Percentiles rank a stretch among this genome's conserved stretches.
Conservation (phyloP, 2,113 vertebrate species). For the Patagioenas fasciata region DNA sequence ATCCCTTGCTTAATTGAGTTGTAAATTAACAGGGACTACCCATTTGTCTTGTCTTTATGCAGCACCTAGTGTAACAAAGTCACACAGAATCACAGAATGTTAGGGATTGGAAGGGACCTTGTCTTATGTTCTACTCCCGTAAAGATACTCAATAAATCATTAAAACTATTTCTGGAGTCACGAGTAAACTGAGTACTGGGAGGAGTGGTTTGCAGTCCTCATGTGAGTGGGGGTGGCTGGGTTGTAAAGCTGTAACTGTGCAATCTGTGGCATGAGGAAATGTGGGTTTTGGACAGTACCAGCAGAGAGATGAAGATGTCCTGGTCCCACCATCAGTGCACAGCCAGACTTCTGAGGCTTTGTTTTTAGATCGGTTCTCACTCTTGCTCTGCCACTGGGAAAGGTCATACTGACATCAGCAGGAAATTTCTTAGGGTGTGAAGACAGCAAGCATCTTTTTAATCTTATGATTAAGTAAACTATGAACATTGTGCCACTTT, state of each 20-base stretch:
- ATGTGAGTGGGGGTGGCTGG: not conserved
- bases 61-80: not conserved
- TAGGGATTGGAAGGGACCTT: not conserved
- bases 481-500: not conserved
- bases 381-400: not conserved
- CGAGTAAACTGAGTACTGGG: not conserved
- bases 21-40: not conserved
- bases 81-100: too few species aligned
- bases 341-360: not conserved
- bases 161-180: not conserved
- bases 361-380: not conserved
- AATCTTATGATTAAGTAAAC: not conserved
- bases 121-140: not conserved
- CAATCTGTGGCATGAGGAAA: not conserved
- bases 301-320: not conserved
- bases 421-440: not conserved
- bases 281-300: not conserved
- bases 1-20: not conserved
- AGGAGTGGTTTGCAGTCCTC: not conserved
- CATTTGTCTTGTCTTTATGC: not conserved
- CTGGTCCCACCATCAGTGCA: not conserved
- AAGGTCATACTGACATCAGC: not conserved
- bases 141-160: not conserved
- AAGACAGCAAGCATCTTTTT: not conserved
- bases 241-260: not conserved